Conservation (phyloP, 2,888 invertebrate species). For the Rhamnusium bicolor region DNA sequence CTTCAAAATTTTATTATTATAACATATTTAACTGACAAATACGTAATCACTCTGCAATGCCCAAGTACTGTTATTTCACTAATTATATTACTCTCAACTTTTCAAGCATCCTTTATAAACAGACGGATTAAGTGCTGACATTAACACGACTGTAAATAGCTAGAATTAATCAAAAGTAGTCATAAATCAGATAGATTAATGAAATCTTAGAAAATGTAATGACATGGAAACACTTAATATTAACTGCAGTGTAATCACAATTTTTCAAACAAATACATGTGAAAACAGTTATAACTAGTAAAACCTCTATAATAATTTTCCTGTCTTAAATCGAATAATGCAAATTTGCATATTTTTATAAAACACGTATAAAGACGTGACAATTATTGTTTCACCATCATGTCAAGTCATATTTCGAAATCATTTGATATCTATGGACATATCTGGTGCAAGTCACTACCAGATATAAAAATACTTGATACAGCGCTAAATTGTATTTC, state of each 20-base stretch:
- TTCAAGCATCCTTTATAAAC: not conserved
- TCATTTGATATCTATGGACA: too few relatives aligned
- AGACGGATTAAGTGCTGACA: not conserved
- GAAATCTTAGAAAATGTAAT: not conserved
- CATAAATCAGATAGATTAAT: not conserved
- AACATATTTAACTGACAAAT: not conserved
- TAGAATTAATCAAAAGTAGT: not conserved
- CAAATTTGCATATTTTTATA: too few relatives aligned
- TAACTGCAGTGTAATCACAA: not conserved
- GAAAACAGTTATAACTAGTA: too few relatives aligned
- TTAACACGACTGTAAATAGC: not conserved
- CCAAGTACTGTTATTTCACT: not conserved
- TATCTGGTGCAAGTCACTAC: too few relatives aligned
- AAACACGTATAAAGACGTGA: too few relatives aligned
- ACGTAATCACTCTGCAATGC: not conserved
- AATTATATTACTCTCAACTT: not conserved
- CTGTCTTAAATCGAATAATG: too few relatives aligned
- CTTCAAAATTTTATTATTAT: too few relatives aligned
- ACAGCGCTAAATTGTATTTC: too few relatives aligned
- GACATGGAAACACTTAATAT: not conserved
- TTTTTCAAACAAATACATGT: not conserved
- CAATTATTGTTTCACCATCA: too few relatives aligned
- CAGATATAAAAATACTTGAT: too few relatives aligned
- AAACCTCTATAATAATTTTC: too few relatives aligned
- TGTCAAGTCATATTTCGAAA: too few relatives aligned